A percentile compares a stretch with the other conserved stretches of the same genome.
phyloP scores from a whole-genome alignment of 2,113 vertebrate species.

The Etia nguti region DNA sequence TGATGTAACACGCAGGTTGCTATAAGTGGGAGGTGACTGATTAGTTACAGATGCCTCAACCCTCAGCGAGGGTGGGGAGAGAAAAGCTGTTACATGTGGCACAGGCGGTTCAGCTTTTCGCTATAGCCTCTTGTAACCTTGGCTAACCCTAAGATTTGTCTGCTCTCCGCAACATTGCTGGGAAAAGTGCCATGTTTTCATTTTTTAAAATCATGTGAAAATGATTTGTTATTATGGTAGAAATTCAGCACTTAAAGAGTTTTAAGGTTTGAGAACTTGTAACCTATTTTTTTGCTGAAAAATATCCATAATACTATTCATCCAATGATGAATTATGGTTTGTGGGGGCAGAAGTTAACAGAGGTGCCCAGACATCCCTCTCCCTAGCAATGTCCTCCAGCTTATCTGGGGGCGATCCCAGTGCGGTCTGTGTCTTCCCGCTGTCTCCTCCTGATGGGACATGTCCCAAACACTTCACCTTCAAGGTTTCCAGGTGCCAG shows the following conservation, averaged over 20 bases:
- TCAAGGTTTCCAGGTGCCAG: not conserved
- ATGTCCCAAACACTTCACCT: not conserved
- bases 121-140: not conserved
- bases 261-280: not conserved
- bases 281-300: not conserved
- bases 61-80: not conserved
- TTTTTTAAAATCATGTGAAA: not conserved
- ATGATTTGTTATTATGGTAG: not conserved
- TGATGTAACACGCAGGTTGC: slow-evolving; percentile 15
- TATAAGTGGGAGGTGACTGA: slow-evolving; percentile 16
- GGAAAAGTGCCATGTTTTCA: not conserved
- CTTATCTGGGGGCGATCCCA: not conserved
- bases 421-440: not conserved
- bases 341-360: not conserved
- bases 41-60: slow-evolving; percentile 38
- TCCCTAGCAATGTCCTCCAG: not conserved
- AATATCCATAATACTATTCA: not conserved
- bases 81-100: not conserved
- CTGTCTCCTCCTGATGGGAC: not conserved
- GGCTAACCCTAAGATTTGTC: not conserved
- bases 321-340: not conserved
- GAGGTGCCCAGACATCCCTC: not conserved
- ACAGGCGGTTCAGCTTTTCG: not conserved
- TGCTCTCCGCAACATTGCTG: not conserved
- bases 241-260: not conserved